Conservation (phyloP, 2,888 invertebrate species). For the Blastobasis lacticolella region DNA sequence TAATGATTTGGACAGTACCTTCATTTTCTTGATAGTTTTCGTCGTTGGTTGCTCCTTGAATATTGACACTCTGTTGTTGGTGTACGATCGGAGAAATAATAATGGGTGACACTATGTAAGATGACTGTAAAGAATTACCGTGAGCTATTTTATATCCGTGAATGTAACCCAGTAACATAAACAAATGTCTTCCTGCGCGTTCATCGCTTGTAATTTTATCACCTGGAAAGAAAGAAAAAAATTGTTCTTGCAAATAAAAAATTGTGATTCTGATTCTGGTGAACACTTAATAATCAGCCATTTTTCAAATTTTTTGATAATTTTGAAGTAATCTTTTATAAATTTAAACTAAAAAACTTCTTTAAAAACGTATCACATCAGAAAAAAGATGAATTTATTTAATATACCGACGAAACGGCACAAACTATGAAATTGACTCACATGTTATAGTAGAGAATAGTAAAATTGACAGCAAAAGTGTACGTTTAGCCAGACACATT, state of each 20-base stretch:
- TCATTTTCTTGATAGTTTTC: slow-evolving; percentile 25
- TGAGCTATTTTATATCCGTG: slow-evolving; percentile 29
- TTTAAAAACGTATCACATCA: neutral
- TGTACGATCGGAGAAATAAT: slow-evolving; percentile 30
- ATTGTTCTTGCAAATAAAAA: no score
- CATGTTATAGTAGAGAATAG: slow-evolving; percentile 15
- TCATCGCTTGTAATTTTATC: slow-evolving; percentile 12
- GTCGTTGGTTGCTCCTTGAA: slow-evolving; percentile 19
- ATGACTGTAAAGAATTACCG: slow-evolving; percentile 21
- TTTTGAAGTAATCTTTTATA: no score
- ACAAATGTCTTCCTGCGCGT: slow-evolving; percentile 18
- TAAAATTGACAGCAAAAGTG: slow-evolving; percentile 19
- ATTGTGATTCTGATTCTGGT: no score
- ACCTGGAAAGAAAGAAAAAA: slow-evolving; percentile 17
- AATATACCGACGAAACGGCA: neutral
- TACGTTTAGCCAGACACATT: slow-evolving; percentile 36
- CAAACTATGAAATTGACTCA: slow-evolving; percentile 16
- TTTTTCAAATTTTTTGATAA: no score
- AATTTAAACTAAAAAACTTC: neutral
- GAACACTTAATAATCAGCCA: neutral
- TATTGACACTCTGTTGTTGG: slow-evolving; percentile 29
- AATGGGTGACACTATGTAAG: slow-evolving; percentile 25
- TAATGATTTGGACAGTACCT: slow-evolving; percentile 17
- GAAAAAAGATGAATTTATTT: neutral
- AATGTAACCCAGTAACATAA: slow-evolving; percentile 27